phyloP scores from a whole-genome alignment of 1,140 invertebrate genomes.

The Drosophila navojoa region DNA sequence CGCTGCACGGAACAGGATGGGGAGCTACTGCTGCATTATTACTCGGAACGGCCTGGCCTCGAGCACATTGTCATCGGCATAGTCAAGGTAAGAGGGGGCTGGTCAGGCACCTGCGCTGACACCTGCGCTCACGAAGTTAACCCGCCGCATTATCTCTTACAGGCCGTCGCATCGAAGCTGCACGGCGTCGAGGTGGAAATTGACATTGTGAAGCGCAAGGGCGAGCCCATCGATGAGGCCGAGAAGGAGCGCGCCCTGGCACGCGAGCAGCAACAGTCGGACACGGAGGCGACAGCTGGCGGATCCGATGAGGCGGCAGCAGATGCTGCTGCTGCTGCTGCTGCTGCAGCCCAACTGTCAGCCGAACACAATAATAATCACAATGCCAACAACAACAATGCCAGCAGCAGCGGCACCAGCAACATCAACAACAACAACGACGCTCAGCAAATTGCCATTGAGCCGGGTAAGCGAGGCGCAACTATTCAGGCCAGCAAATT shows the following conservation, averaged over 20 bases:
- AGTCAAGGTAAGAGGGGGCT: constrained; percentile 89
- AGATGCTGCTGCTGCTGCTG: constrained; percentile 19
- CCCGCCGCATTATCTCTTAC: constrained; percentile 28
- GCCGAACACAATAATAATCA: constrained; percentile 74
- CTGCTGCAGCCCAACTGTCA: constrained; percentile 17
- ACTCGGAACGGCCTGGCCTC: constrained; percentile 95
- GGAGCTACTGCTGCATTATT: constrained; percentile 94
- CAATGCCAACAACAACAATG: constrained; percentile 65
- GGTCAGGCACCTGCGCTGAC: background rate
- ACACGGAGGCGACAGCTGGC: constrained; percentile 42
- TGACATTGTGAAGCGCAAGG: constrained; percentile 93
- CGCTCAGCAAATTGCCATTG: constrained; percentile 62
- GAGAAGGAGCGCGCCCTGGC: constrained; percentile 73
- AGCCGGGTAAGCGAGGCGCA: constrained; percentile 56
- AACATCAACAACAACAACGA: constrained; percentile 77
- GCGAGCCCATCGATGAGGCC: constrained; percentile 85
- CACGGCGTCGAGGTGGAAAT: constrained; percentile 96
- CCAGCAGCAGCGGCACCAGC: constrained; percentile 46
- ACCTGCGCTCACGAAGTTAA: constrained; percentile 3
- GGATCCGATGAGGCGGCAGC: constrained; percentile 31
- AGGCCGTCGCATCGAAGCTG: constrained; percentile 96
- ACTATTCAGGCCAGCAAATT: constrained; percentile 34
- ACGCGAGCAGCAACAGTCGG: constrained; percentile 67
- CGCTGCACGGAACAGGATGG: constrained; percentile 95
- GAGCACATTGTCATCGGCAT: constrained; percentile 97